These are phyloP conservation scores for Drosophila prostipennis DNA, from an alignment of 2,888 invertebrate genomes.

Conservation along the genomic window DNA sequence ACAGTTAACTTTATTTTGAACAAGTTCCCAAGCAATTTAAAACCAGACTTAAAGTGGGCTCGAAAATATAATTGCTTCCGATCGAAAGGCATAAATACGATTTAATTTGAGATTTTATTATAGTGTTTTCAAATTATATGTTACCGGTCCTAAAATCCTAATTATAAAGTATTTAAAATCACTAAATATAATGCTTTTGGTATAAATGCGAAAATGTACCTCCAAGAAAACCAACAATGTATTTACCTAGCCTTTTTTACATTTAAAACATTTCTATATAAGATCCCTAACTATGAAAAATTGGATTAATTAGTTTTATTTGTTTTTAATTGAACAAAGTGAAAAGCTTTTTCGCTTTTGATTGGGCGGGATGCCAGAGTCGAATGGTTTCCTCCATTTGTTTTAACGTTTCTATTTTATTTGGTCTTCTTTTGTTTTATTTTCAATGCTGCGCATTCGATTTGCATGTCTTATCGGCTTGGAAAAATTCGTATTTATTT, in stretches of 20 bases:
- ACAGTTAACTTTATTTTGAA: not conserved
- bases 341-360: conserved; percentile 15
- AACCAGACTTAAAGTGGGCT: conserved; percentile 9
- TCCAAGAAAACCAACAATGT: not conserved
- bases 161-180: no score
- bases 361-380: conserved; percentile 8
- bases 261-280: not conserved
- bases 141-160: no score
- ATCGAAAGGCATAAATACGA: not conserved
- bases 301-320: conserved; percentile 27
- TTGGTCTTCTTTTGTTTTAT: not conserved
- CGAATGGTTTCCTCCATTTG: conserved; percentile 18
- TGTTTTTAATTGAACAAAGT: conserved; percentile 34
- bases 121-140: not conserved
- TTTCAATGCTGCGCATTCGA: conserved; percentile 44
- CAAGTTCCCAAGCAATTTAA: not conserved
- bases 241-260: not conserved
- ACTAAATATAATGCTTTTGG: no score
- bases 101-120: no score
- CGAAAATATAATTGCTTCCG: conserved; percentile 13
- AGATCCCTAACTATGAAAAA: not conserved
- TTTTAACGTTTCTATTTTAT: conserved; percentile 4
- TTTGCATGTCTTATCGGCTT: conserved; percentile 35
- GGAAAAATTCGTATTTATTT: conserved; percentile 23
- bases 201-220: no score